A percentile compares a stretch with the other conserved stretches of the same genome.
Evolutionary conservation across 2,113 vertebrate genomes (phyloP).

Genomic region (Paraplagusia blochii): DNA sequence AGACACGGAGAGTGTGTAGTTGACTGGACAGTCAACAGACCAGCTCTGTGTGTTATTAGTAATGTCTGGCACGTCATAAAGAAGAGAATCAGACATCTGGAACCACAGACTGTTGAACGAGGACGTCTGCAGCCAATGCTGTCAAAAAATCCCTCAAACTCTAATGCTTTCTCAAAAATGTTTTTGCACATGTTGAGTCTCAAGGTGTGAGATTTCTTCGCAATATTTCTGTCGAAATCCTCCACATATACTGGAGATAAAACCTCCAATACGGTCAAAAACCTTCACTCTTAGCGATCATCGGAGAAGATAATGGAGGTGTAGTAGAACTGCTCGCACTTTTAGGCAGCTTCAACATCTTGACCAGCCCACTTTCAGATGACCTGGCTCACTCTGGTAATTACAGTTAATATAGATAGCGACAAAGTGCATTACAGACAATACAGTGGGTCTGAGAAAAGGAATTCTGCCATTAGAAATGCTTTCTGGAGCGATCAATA

Average conservation of each 20-base stretch:
- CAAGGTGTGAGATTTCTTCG: too few species aligned
- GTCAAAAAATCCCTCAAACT: too few species aligned
- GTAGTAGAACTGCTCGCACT: conserved; percentile 20
- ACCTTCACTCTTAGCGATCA: background rate
- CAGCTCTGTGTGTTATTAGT: too few species aligned
- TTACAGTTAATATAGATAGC: conserved; percentile 42
- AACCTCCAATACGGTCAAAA: background rate
- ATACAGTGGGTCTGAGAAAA: conserved; percentile 29
- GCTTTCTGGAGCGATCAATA: conserved; percentile 48
- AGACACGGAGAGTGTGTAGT: too few species aligned
- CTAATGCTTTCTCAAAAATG: too few species aligned
- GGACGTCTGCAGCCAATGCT: too few species aligned
- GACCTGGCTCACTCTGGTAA: conserved; percentile 36
- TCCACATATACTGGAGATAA: background rate
- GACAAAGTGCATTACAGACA: conserved; percentile 25
- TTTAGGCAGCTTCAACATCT: conserved; percentile 15
- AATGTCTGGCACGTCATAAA: too few species aligned
- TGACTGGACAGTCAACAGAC: too few species aligned
- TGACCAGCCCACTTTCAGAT: conserved; percentile 33
- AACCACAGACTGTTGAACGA: too few species aligned
- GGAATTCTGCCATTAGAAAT: conserved; percentile 12
- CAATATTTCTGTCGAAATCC: too few species aligned
- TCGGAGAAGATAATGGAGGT: conserved; percentile 31
- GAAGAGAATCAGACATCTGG: too few species aligned
- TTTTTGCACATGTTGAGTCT: too few species aligned